A percentile compares a stretch with the other conserved stretches of the same genome.
phyloP scores from a whole-genome alignment of 2,888 invertebrate genomes.

The Crossocerus cetratus region DNA sequence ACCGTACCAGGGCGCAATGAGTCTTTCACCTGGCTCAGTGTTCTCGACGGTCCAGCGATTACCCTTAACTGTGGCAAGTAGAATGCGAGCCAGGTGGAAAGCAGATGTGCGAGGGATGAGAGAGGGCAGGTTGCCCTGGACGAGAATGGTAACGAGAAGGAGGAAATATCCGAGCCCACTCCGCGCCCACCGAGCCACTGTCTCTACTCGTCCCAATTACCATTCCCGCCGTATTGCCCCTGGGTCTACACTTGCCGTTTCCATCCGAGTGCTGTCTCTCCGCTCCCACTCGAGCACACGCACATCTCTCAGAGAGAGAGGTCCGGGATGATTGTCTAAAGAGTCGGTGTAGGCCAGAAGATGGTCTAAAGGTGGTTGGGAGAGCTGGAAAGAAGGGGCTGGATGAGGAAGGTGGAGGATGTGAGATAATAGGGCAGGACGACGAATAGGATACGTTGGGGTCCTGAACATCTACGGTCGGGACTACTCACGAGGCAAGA shows the following conservation, averaged over 20 bases:
- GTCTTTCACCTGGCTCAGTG: conserved; percentile 35
- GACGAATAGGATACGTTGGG: background rate
- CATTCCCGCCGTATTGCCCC: conserved; percentile 50
- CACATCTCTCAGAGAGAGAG: conserved; percentile 3
- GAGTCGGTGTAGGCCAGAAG: no score
- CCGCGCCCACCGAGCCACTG: conserved; percentile 38
- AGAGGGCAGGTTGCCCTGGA: background rate
- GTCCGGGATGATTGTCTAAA: background rate
- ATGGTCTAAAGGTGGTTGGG: no score
- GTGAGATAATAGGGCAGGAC: background rate
- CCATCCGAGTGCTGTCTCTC: conserved; percentile 62
- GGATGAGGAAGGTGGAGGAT: background rate
- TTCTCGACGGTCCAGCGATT: conserved; percentile 46
- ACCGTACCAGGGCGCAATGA: conserved; percentile 25
- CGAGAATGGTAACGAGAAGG: conserved; percentile 13
- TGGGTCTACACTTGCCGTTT: conserved; percentile 55
- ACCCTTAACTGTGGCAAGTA: conserved; percentile 38
- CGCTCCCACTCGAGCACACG: conserved; percentile 19
- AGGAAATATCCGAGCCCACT: conserved; percentile 42
- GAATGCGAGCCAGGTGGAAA: background rate
- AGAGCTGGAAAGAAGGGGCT: no score
- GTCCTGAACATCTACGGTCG: background rate
- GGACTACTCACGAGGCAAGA: conserved; percentile 50
- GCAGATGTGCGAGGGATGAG: background rate
- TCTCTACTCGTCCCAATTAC: conserved; percentile 63